These are phyloP conservation scores for Thymallus thymallus DNA, from an alignment of 2,113 vertebrate genomes.

Conservation along the genomic window DNA sequence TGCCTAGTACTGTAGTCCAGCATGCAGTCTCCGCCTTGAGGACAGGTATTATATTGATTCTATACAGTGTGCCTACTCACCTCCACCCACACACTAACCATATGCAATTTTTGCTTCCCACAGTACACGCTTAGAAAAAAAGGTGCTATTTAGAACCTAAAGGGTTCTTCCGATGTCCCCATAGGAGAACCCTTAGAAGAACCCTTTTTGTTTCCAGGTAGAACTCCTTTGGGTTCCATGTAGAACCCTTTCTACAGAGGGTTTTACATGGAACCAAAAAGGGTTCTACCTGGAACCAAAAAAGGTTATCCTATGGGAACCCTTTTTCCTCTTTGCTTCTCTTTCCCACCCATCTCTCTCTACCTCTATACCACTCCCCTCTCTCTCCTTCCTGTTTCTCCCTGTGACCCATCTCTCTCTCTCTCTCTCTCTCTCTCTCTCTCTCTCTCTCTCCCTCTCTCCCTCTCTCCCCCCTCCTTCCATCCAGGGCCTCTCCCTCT, in stretches of 20 bases:
- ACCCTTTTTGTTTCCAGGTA: background rate
- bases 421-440: constrained; percentile 20
- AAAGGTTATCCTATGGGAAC: no score
- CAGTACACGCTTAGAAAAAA: no score
- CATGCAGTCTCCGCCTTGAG: background rate
- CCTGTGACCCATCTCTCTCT: background rate
- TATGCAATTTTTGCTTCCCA: background rate
- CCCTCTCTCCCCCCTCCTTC: no score
- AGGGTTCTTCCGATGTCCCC: background rate
- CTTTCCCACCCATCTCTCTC: background rate
- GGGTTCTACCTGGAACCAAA: no score
- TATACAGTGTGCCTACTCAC: background rate
- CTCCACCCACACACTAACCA: background rate
- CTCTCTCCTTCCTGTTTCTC: background rate
- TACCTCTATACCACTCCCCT: background rate
- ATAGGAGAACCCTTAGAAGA: background rate
- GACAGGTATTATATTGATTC: background rate
- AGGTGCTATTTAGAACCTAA: background rate
- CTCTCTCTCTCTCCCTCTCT: constrained; percentile 9
- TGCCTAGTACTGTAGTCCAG: background rate
- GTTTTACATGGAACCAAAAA: background rate
- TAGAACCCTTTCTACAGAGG: background rate
- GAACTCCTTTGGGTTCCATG: background rate
- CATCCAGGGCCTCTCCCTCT: background rate
- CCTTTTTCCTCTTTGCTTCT: background rate